Evolutionary conservation across 2,888 invertebrate genomes (phyloP).

Genomic region (Oscheius sp.): DNA sequence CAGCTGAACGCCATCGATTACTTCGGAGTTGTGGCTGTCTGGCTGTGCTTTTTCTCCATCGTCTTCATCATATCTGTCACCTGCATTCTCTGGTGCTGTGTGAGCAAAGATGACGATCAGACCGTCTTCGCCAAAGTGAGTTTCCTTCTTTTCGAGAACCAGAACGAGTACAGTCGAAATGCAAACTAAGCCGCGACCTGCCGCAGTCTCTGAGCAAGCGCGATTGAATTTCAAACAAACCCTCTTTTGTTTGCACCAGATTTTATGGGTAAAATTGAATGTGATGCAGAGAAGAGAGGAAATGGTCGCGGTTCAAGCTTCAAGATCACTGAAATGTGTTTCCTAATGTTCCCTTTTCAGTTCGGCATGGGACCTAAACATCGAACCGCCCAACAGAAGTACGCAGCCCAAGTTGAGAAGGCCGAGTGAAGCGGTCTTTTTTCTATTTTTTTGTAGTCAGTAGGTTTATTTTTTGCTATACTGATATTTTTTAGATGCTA

Average conservation of each 20-base stretch:
- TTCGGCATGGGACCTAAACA: constrained; percentile 68
- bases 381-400: constrained; percentile 50
- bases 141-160: not conserved
- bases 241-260: too few species aligned
- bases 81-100: constrained; percentile 78
- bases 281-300: too few species aligned
- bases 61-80: constrained; percentile 72
- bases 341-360: constrained; percentile 49
- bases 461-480: not conserved
- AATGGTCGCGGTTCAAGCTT: too few species aligned
- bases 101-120: constrained; percentile 67
- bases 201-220: too few species aligned
- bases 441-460: not conserved
- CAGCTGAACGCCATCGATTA: constrained; percentile 71
- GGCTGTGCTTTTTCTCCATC: constrained; percentile 62
- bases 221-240: too few species aligned
- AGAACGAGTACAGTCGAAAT: too few species aligned
- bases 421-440: constrained; percentile 46
- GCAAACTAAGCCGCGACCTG: too few species aligned
- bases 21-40: constrained; percentile 71
- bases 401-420: constrained; percentile 54
- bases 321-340: too few species aligned
- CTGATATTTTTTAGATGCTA: not conserved
- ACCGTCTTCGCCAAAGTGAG: constrained; percentile 71
- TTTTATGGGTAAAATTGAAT: too few species aligned